These are phyloP conservation scores for Limnephilus lunatus DNA, from an alignment of 2,888 invertebrate species.

Conservation along the genomic window DNA sequence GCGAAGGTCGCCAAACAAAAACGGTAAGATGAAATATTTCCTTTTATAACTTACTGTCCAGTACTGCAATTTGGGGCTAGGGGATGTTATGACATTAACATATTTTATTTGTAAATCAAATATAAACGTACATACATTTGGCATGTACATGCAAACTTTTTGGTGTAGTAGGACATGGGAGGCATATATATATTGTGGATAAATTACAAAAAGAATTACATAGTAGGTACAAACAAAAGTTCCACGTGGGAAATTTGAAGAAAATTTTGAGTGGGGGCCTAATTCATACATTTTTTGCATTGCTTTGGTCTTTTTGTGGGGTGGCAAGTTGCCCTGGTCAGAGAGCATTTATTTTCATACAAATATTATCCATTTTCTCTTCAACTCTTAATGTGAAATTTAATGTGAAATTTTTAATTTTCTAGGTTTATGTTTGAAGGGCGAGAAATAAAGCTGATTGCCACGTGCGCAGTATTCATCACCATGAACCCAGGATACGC, in stretches of 20 bases:
- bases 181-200: neutral
- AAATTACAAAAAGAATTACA: neutral
- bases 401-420: neutral
- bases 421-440: constrained; percentile 86
- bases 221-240: neutral
- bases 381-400: constrained; percentile 68
- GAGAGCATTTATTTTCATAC: no score
- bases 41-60: neutral
- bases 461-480: constrained; percentile 88
- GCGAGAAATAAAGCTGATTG: constrained; percentile 84
- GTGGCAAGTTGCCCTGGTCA: no score
- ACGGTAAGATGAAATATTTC: constrained; percentile 68
- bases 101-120: neutral
- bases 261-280: neutral
- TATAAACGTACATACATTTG: neutral
- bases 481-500: constrained; percentile 91
- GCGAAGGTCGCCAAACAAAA: constrained; percentile 82
- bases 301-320: no score
- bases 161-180: neutral
- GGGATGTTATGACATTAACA: neutral
- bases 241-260: neutral
- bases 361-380: no score
- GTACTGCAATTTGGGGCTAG: no score
- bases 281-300: no score
- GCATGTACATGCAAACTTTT: neutral